phyloP scores from a whole-genome alignment of 2,797 vertebrate species.

The Otolemur crassicaudatus region DNA sequence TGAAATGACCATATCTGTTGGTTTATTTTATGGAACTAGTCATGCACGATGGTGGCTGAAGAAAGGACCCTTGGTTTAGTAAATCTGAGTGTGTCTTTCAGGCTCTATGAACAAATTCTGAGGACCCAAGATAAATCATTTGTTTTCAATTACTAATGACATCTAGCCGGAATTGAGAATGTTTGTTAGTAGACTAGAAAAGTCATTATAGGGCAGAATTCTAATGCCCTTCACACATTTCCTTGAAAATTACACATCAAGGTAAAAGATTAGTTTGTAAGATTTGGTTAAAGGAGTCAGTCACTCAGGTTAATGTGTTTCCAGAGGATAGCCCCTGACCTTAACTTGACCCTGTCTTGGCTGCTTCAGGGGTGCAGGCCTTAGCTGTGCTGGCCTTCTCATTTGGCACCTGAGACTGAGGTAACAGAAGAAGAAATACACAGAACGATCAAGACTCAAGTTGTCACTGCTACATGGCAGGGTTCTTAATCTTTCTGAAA shows the following conservation, averaged over 20 bases:
- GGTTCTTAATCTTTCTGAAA: not conserved
- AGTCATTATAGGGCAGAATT: conserved; percentile 45
- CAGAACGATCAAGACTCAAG: conserved; percentile 71
- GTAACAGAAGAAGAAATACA: conserved; percentile 88
- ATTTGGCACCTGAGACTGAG: conserved; percentile 92
- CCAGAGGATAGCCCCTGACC: conserved; percentile 92
- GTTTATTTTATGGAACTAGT: not conserved
- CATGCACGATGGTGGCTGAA: not conserved
- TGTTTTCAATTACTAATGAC: conserved; percentile 38
- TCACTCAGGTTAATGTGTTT: conserved; percentile 88
- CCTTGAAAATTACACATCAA: conserved; percentile 77
- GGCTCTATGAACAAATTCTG: conserved; percentile 45
- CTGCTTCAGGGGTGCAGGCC: conserved; percentile 89
- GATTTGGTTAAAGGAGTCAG: conserved; percentile 84
- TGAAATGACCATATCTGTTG: not conserved
- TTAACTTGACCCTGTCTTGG: conserved; percentile 93
- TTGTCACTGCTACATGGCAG: not conserved
- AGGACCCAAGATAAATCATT: not conserved
- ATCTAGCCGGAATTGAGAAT: not conserved
- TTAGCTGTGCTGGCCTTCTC: conserved; percentile 90
- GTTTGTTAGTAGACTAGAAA: conserved; percentile 60
- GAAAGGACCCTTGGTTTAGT: not conserved
- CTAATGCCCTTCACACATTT: conserved; percentile 70
- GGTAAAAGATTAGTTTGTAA: conserved; percentile 87
- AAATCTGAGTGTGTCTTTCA: not conserved